Base-by-base conservation (phyloP, 2,797 vertebrate genomes). In the Halcyon badia region DNA sequence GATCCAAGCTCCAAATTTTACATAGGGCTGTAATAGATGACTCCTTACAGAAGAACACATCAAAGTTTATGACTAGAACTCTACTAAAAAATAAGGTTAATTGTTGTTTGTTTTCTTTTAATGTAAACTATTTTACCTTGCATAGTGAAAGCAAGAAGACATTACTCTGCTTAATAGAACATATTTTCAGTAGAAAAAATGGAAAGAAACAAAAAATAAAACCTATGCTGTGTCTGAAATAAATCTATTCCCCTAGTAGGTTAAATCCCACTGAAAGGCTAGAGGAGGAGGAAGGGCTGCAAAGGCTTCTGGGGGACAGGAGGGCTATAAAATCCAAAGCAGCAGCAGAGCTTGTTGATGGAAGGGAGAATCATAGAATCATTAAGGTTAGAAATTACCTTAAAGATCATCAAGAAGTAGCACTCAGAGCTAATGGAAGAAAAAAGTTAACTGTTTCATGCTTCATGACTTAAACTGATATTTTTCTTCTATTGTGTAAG, bases 11-110 rank as follows among this genome's bases (percentile, higher is more conserved):
- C 35, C 14, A 68, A 15, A 60, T 35, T 35, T 78, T 30, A 49
- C 1, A 0, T 1, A 68, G 19, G 7, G 24, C 57, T 75, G 4
- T 26, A 35, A 57, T 1, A 65, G 44, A 33, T 1, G 2, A 28
- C 9, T 61, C 57, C 44, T 64, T 78, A 60, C 6, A 78, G 19
- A 66, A 84, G 14, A n/a, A 48, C 5, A 9, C 3, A 1, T 69
- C 37, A 76, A 86, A 69, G 11, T 4, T 54, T 39, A 35, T 46
- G 2, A 58, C 37, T 8, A 57, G n/a, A 10, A 52, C 5, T 78
- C 39, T 6, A 22, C 14, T 41, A n/a, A 77, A 44, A 86, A 83
- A 44, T 18, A 33, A 31, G 13, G 5, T 39, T 52, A 51, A n/a
- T 31, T 9, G 10, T 20, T 28, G 26, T 28, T 51, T 51, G 15